Conservation (phyloP, 1,140 invertebrate species). For the Dendrolimus punctatus region DNA sequence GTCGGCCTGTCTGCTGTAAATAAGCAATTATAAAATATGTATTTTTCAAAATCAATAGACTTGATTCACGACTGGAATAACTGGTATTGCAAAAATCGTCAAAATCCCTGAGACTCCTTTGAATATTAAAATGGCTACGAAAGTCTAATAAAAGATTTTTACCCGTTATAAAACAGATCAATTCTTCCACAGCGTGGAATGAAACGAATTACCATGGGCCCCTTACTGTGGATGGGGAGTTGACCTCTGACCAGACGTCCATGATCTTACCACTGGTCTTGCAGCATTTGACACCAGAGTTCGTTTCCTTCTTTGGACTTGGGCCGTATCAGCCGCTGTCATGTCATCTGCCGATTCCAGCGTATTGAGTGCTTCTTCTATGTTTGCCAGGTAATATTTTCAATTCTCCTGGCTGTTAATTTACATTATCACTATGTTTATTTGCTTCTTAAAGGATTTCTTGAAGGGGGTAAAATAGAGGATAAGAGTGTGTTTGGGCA, state of each 20-base stretch:
- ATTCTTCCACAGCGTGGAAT: conserved; percentile 85
- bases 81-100: too few relatives aligned
- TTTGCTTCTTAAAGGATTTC: too few relatives aligned
- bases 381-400: conserved; percentile 85
- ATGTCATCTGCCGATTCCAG: conserved; percentile 99
- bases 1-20: too few relatives aligned
- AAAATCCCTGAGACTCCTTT: too few relatives aligned
- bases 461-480: too few relatives aligned
- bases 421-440: too few relatives aligned
- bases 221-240: conserved; percentile 73
- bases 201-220: conserved; percentile 85
- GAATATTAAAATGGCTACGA: too few relatives aligned
- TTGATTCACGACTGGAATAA: too few relatives aligned
- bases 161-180: background rate
- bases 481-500: too few relatives aligned
- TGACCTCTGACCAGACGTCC: conserved; percentile 85
- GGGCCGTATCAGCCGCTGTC: conserved; percentile 97
- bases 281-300: conserved; percentile 94
- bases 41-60: too few relatives aligned
- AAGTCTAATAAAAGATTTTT: background rate
- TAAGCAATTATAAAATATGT: too few relatives aligned
- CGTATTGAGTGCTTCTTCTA: conserved; percentile 95
- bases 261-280: conserved; percentile 98
- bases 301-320: conserved; percentile 96
- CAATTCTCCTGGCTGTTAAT: too few relatives aligned